Conservation (phyloP, 2,888 invertebrate genomes). For the Caenorhabditis panamensis region DNA sequence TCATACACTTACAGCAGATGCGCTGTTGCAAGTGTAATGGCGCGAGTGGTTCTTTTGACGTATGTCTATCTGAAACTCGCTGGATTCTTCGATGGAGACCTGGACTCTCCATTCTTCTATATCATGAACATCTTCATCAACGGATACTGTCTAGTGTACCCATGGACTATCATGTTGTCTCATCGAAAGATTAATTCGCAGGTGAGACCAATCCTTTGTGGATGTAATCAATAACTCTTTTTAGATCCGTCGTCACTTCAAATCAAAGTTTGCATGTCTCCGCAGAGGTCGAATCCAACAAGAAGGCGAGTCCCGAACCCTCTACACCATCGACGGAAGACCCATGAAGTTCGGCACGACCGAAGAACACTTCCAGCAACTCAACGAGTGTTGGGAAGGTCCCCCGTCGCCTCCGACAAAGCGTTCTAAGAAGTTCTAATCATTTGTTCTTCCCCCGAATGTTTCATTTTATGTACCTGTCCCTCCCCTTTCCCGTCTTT, state of each 20-base stretch:
- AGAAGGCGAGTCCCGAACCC: background rate
- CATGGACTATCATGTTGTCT: conserved; percentile 44
- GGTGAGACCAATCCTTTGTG: conserved; percentile 11
- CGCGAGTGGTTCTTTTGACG: conserved; percentile 13
- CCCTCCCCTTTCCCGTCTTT: conserved; percentile 15
- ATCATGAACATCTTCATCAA: conserved; percentile 48
- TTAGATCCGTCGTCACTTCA: background rate
- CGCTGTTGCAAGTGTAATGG: conserved; percentile 28
- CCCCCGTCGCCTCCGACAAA: background rate
- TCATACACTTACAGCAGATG: conserved; percentile 45
- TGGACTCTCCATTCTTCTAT: conserved; percentile 32
- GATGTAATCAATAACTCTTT: background rate
- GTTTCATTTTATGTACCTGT: background rate
- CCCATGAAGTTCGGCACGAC: conserved; percentile 16
- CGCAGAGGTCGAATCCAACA: background rate
- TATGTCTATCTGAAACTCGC: conserved; percentile 26
- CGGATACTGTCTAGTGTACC: conserved; percentile 38
- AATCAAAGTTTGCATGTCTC: background rate
- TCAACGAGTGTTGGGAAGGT: conserved; percentile 20
- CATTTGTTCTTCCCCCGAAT: conserved; percentile 13
- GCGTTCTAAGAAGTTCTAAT: background rate
- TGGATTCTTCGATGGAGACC: conserved; percentile 14
- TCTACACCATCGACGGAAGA: conserved; percentile 47
- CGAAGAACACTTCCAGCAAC: conserved; percentile 25
- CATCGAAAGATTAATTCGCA: conserved; percentile 31